These are phyloP conservation scores for Miichthys miiuy DNA, from an alignment of 2,797 vertebrate genomes.

Conservation along the genomic window DNA sequence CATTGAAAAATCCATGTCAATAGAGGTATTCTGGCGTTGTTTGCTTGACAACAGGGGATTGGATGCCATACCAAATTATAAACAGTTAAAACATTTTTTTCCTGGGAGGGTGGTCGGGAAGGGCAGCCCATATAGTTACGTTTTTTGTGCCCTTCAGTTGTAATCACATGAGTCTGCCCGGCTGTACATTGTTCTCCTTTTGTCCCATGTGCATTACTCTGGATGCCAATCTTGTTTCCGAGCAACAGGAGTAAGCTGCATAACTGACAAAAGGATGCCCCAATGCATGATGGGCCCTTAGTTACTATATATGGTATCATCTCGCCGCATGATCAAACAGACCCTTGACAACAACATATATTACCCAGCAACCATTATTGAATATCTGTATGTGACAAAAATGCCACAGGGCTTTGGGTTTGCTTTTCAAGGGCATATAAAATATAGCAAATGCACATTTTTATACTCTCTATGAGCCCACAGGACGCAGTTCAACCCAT, in stretches of 20 bases:
- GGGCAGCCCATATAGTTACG: background rate
- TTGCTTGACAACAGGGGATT: background rate
- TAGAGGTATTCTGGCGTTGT: background rate
- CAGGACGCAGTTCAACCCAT: too few species aligned
- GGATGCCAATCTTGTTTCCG: conserved; percentile 23
- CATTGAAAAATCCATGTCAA: conserved; percentile 10
- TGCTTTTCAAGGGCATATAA: too few species aligned
- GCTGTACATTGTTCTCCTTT: conserved; percentile 10
- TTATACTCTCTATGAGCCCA: too few species aligned
- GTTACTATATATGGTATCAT: too few species aligned
- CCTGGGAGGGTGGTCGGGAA: background rate
- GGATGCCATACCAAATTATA: background rate
- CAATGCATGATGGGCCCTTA: too few species aligned
- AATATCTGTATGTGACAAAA: too few species aligned
- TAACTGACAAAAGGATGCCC: conserved; percentile 24
- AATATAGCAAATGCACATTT: too few species aligned
- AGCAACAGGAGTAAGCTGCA: conserved; percentile 39
- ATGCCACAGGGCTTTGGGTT: too few species aligned
- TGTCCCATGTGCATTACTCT: conserved; percentile 19
- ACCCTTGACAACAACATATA: too few species aligned
- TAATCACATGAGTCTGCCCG: conserved; percentile 8
- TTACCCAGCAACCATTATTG: too few species aligned
- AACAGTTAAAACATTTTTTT: background rate
- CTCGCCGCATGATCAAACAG: too few species aligned
- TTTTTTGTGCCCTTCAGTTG: background rate